Evolutionary conservation across 2,888 invertebrate genomes (phyloP).

Genomic region (Drosophila diplacantha): DNA sequence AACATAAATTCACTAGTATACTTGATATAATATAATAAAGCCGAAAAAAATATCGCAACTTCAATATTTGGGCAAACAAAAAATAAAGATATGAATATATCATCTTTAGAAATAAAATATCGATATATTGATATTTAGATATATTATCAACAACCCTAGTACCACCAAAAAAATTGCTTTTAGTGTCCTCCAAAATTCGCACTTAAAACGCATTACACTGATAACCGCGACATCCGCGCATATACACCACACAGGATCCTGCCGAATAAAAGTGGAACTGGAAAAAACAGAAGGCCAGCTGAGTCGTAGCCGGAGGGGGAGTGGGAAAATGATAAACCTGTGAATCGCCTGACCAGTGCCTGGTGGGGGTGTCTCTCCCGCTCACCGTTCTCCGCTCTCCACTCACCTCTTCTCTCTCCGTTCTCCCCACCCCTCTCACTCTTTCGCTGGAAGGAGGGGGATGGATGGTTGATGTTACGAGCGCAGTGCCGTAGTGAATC

Average conservation of each 20-base stretch:
- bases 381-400: conserved; percentile 16
- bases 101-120: too few relatives aligned
- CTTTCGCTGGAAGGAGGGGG: conserved; percentile 48
- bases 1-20: neutral
- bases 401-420: conserved; percentile 14
- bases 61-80: too few relatives aligned
- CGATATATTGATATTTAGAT: too few relatives aligned
- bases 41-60: too few relatives aligned
- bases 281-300: neutral
- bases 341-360: conserved; percentile 31
- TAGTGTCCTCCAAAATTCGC: conserved; percentile 39
- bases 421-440: conserved; percentile 26
- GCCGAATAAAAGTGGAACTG: neutral
- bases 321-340: conserved; percentile 31
- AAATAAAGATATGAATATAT: too few relatives aligned
- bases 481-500: conserved; percentile 55
- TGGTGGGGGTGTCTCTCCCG: conserved; percentile 38
- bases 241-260: neutral
- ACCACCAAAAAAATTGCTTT: conserved; percentile 28
- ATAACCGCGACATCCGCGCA: conserved; percentile 13
- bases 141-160: neutral
- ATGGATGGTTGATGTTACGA: conserved; percentile 58
- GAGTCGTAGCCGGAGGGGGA: conserved; percentile 7
- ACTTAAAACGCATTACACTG: conserved; percentile 64
- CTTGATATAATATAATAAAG: neutral